phyloP scores from a whole-genome alignment of 1,140 invertebrate genomes.

The Heliconius melpomene region DNA sequence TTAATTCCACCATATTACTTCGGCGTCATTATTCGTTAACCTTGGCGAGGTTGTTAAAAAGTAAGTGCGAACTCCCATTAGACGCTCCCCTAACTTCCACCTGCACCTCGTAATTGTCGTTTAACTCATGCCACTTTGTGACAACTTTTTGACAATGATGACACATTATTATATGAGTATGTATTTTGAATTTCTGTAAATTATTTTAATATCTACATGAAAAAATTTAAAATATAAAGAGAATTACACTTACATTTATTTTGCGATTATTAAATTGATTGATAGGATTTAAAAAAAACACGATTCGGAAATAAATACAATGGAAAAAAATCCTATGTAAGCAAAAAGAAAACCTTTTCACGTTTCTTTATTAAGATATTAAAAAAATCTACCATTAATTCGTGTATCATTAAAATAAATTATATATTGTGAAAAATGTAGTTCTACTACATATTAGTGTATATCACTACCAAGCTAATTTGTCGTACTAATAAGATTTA shows the following conservation, averaged over 20 bases:
- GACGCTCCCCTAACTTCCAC: slow-evolving; percentile 58
- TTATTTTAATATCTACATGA: not conserved
- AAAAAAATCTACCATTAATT: no score
- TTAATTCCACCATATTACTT: slow-evolving; percentile 25
- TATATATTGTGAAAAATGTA: no score
- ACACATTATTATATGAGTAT: not conserved
- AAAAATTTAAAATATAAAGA: not conserved
- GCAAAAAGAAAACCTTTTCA: no score
- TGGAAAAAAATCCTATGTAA: no score
- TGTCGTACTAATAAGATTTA: no score
- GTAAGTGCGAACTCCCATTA: slow-evolving; percentile 70
- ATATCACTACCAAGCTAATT: no score
- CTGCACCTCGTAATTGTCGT: slow-evolving; percentile 59
- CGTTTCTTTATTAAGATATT: no score
- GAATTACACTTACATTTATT: not conserved
- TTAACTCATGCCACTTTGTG: slow-evolving; percentile 33
- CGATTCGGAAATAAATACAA: no score
- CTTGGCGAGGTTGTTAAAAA: slow-evolving; percentile 67
- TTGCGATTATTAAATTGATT: no score
- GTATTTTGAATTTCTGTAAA: not conserved
- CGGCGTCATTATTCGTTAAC: slow-evolving; percentile 38
- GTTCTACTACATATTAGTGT: no score
- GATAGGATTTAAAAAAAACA: no score
- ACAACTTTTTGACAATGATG: slow-evolving; percentile 19
- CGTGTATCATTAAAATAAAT: no score